Conservation (phyloP, 2,797 vertebrate species). For the Gallinago stenura region DNA sequence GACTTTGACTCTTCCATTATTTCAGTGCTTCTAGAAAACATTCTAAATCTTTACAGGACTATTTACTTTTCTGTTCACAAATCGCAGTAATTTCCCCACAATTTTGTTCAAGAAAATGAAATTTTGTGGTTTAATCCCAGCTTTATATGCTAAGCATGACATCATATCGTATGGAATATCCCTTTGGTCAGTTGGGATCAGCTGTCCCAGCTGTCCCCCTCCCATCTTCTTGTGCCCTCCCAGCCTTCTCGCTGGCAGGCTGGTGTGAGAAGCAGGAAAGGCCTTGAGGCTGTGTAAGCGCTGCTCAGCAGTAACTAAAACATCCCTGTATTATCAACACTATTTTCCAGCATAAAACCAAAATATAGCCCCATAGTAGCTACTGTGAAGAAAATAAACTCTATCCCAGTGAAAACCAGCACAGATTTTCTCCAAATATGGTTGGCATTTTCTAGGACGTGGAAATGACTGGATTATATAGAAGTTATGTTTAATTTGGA, state of each 20-base stretch:
- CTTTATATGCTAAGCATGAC: not conserved
- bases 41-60: not conserved
- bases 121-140: not conserved
- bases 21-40: not conserved
- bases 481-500: not conserved
- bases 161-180: not conserved
- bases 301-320: not conserved
- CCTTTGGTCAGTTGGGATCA: not conserved
- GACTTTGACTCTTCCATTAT: not conserved
- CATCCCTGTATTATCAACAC: not conserved
- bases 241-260: not conserved
- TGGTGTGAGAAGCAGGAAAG: not conserved
- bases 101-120: not conserved
- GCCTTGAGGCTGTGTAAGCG: not conserved
- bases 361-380: not conserved
- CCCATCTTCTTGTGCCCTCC: not conserved
- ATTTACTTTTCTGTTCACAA: not conserved
- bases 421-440: not conserved
- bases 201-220: not conserved
- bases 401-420: not conserved
- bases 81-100: not conserved
- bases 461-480: not conserved
- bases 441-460: not conserved
- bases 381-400: not conserved
- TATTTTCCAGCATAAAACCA: not conserved